Percentiles rank a stretch among this genome's conserved stretches.
Evolutionary conservation across 2,113 vertebrate species (phyloP).

Genomic region (Speoplatyrhinus poulsoni): DNA sequence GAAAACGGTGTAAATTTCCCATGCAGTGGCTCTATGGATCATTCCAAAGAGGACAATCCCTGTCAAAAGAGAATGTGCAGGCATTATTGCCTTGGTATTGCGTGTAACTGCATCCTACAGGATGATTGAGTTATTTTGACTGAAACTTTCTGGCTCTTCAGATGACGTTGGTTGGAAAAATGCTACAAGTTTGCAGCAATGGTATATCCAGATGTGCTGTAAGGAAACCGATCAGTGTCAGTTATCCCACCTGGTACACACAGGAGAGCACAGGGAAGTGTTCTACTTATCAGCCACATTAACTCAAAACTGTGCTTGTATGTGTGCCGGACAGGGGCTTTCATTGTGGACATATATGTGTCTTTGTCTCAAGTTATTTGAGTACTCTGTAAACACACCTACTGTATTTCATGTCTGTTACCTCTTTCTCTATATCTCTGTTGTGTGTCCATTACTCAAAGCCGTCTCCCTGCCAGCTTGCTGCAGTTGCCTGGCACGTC

Average conservation of each 20-base stretch:
- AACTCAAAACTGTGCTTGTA: too few species aligned
- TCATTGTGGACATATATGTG: background rate
- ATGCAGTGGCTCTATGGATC: conserved; percentile 56
- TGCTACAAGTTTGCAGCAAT: too few species aligned
- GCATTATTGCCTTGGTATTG: background rate
- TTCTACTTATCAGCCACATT: conserved; percentile 13
- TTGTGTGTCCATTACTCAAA: conserved; percentile 24
- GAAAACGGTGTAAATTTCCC: conserved; percentile 14
- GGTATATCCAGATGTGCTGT: background rate
- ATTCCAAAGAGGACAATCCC: conserved; percentile 59
- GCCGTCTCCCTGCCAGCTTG: conserved; percentile 25
- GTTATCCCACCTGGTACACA: background rate
- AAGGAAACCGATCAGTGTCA: background rate
- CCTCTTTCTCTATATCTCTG: conserved; percentile 30
- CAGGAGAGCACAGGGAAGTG: conserved; percentile 10
- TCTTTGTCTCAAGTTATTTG: conserved; percentile 9
- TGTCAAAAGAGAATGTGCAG: conserved; percentile 13
- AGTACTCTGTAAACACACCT: conserved; percentile 18
- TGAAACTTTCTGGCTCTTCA: too few species aligned
- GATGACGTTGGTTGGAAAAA: too few species aligned
- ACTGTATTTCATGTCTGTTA: conserved; percentile 6
- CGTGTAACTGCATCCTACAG: too few species aligned
- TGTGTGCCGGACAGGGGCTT: background rate
- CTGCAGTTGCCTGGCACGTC: conserved; percentile 52
- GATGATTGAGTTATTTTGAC: too few species aligned